phyloP scores from a whole-genome alignment of 2,113 vertebrate species.

The Laterallus jamaicensis region DNA sequence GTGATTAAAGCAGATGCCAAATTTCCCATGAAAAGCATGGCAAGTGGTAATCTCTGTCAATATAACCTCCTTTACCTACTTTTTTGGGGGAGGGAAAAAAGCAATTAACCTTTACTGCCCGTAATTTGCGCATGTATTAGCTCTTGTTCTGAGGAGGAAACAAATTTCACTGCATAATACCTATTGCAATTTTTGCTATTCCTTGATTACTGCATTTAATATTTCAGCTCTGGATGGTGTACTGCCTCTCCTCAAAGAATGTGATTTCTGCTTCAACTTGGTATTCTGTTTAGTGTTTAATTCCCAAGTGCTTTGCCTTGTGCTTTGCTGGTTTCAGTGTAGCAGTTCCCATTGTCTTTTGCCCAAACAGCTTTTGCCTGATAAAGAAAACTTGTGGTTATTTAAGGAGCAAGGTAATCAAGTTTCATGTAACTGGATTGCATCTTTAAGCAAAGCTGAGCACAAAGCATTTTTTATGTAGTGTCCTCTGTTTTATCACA shows the following conservation, averaged over 20 bases:
- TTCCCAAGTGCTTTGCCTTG: background rate
- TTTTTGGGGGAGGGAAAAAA: background rate
- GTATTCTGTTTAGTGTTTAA: background rate
- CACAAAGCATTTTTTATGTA: background rate
- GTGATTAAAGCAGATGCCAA: slow-evolving; percentile 5
- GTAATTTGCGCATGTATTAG: slow-evolving; percentile 24
- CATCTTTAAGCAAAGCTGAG: background rate
- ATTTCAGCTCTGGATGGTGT: background rate
- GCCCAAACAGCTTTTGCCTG: background rate
- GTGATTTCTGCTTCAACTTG: background rate
- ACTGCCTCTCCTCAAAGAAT: background rate
- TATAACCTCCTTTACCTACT: background rate
- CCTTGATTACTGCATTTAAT: slow-evolving; percentile 23
- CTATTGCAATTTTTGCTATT: background rate
- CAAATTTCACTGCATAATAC: background rate
- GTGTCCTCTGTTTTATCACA: too few relatives aligned
- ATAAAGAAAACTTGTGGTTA: background rate
- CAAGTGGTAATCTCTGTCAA: background rate
- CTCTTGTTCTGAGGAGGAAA: background rate
- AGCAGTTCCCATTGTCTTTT: background rate
- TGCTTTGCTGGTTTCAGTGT: background rate
- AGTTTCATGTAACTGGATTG: background rate
- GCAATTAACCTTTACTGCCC: slow-evolving; percentile 32
- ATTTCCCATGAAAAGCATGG: slow-evolving; percentile 22
- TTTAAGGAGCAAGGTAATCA: background rate